These are phyloP conservation scores for Anticlea derivata DNA, from an alignment of 2,888 invertebrate genomes.

Conservation along the genomic window DNA sequence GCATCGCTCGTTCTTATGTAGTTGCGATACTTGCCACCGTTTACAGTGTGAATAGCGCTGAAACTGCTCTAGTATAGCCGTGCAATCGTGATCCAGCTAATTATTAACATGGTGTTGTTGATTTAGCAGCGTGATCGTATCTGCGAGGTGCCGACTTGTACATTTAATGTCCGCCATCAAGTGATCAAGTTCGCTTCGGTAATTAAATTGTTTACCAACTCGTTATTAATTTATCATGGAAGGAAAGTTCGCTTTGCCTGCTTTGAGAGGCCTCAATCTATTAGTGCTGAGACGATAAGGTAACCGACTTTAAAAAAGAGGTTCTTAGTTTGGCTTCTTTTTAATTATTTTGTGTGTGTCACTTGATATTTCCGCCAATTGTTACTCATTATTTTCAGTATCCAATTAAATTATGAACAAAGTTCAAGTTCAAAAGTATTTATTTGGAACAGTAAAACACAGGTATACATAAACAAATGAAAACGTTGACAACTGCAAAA, in stretches of 20 bases:
- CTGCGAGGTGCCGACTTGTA: conserved; percentile 24
- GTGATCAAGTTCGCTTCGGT: conserved; percentile 26
- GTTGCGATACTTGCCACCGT: background rate
- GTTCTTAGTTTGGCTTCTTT: no score
- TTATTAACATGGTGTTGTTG: conserved; percentile 30
- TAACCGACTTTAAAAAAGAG: no score
- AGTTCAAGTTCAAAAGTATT: no score
- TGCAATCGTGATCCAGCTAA: conserved; percentile 29
- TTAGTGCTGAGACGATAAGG: conserved; percentile 3
- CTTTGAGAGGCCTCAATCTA: conserved; percentile 14
- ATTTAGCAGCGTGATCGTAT: conserved; percentile 28
- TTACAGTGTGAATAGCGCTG: background rate
- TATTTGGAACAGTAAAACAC: no score
- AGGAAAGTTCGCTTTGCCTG: conserved; percentile 13
- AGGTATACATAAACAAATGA: no score
- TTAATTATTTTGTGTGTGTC: no score
- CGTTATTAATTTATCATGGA: conserved; percentile 23
- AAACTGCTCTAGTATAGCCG: background rate
- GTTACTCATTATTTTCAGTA: no score
- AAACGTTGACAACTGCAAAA: no score
- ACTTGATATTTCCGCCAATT: no score
- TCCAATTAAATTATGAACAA: no score
- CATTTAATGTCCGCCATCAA: conserved; percentile 26
- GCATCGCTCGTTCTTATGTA: no score
- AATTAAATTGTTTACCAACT: conserved; percentile 27